Conservation (phyloP, 2,113 vertebrate species). For the Rhabdornis inornatus region DNA sequence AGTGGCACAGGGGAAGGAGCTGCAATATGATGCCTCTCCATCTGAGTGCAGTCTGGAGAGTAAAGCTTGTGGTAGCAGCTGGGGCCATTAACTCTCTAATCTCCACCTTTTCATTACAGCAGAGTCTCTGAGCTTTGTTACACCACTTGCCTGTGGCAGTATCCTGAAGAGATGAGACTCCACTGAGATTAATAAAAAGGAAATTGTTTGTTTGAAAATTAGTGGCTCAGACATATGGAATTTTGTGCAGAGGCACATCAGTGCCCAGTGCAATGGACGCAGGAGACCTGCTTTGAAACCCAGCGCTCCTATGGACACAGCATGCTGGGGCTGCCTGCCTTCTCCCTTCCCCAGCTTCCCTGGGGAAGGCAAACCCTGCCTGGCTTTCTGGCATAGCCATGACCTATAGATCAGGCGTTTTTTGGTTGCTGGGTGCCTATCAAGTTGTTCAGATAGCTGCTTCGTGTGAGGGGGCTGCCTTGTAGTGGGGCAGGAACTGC, state of each 20-base stretch:
- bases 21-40: constrained; percentile 39
- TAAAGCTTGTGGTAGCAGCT: neutral
- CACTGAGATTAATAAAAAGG: neutral
- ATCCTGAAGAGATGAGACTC: neutral
- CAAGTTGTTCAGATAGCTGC: neutral
- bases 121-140: neutral
- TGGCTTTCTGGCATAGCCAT: neutral
- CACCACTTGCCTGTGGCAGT: neutral
- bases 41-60: neutral
- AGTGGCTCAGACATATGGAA: neutral
- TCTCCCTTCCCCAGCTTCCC: neutral
- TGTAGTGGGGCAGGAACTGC: neutral
- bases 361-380: neutral
- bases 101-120: neutral
- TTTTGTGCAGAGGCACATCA: neutral
- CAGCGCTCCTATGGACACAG: fast-evolving
- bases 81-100: constrained; percentile 10
- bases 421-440: neutral
- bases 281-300: neutral
- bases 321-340: neutral
- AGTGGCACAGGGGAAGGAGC: neutral
- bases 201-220: neutral
- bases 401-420: neutral
- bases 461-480: neutral
- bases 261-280: neutral